Conservation (phyloP, 2,113 vertebrate species). For the Ptilonorhynchus violaceus region DNA sequence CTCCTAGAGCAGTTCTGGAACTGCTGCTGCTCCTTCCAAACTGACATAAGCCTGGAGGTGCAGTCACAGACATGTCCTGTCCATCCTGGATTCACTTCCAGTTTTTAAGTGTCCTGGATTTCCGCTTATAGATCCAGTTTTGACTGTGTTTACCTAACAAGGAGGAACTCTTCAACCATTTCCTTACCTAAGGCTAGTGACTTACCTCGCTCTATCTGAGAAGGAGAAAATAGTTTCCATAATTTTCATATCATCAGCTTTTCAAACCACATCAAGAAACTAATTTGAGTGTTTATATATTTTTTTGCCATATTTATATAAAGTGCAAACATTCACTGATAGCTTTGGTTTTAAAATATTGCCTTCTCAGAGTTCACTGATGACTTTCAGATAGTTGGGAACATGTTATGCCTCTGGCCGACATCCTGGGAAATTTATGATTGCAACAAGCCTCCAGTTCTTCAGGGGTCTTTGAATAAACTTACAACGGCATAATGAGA, state of each 20-base stretch:
- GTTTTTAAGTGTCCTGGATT: background rate
- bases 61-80: background rate
- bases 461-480: background rate
- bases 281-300: background rate
- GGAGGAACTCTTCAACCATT: background rate
- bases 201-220: background rate
- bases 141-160: background rate
- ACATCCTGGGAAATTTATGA: background rate
- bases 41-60: background rate
- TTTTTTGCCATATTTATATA: background rate
- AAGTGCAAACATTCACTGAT: background rate
- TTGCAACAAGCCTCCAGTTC: background rate
- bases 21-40: background rate
- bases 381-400: background rate
- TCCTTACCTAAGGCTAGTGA: background rate
- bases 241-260: background rate
- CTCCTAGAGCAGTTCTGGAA: background rate
- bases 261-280: background rate
- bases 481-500: background rate
- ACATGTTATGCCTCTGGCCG: background rate
- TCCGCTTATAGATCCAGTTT: background rate
- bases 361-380: background rate
- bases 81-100: background rate
- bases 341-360: background rate
- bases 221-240: background rate